Base-by-base conservation (phyloP, 64 coral and sea anemone genomes). In the Montipora sp. region DNA sequence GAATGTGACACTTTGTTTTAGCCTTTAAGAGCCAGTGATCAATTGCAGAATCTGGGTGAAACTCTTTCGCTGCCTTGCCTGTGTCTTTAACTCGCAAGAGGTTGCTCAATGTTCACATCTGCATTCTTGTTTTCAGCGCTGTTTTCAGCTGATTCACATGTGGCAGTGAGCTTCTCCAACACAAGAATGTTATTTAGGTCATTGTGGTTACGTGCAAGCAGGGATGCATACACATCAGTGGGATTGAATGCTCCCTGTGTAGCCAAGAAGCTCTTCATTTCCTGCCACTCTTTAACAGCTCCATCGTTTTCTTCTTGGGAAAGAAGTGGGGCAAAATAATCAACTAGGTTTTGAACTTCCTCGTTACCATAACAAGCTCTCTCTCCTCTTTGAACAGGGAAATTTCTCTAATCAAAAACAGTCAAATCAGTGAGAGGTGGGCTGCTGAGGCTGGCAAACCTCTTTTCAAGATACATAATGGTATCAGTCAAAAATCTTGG, bases 181-280 rank as follows among this genome's bases (percentile, higher is more conserved):
- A 79, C 77, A 51, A 79, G 77, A 51, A 79, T 18, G 16, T 79
- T 79, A 50, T 51, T 51, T 79, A 79, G 77, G 77, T 79, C 77
- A 79, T 79, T 51, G 49, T 48, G 77, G 46, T 79, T 51, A 79
- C 77, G 47, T 79, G 77, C 77, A 53, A 53, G 51, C 51, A 53
- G 8, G 51, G 51, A 53, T 53, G 51, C 51, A 53, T 53, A 53
- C 51, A 53, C 51, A 53, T 53, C 51, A 53, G 3, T 53, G 3
- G 84, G 84, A 75, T 87, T 87, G 68, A 75, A 53, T 48, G 67
- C 67, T 75, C 13, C 53, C 67, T 87, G 60, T 49, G 84, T 87
- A 75, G 84, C 84, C 84, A 87, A 87, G 84, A 87, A 87, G 47
- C 68, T 87, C 84, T 87, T 87, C 84, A 75, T 75, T 87, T 87